A percentile compares a stretch with the other conserved stretches of the same genome.
Conservation (phyloP, 2,113 vertebrate genomes). For the Polyodon spathula region DNA sequence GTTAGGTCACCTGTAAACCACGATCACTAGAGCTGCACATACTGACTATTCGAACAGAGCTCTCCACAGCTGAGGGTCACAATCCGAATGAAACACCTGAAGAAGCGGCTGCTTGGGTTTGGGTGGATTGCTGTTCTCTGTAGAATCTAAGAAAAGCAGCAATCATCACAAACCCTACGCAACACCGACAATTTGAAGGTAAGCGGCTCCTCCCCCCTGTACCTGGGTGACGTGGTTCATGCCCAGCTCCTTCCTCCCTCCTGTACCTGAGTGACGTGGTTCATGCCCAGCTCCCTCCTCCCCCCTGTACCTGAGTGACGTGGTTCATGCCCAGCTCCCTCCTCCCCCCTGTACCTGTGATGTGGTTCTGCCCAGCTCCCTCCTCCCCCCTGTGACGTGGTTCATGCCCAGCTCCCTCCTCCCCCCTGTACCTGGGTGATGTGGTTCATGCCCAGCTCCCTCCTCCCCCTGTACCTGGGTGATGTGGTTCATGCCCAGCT, state of each 20-base stretch:
- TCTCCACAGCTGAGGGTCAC: too few relatives aligned
- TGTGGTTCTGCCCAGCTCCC: constrained; percentile 22
- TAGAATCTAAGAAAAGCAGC: too few relatives aligned
- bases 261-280: not conserved
- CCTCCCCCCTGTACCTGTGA: too few relatives aligned
- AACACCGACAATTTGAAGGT: too few relatives aligned
- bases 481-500: too few relatives aligned
- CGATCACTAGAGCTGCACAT: too few relatives aligned
- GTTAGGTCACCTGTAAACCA: too few relatives aligned
- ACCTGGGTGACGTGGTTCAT: constrained; percentile 17
- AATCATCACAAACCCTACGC: too few relatives aligned
- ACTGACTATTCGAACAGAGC: too few relatives aligned
- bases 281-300: constrained; percentile 48
- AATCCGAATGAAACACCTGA: too few relatives aligned
- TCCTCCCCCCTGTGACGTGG: constrained; percentile 39
- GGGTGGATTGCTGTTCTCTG: too few relatives aligned
- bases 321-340: not conserved
- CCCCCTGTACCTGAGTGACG: constrained; percentile 54
- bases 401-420: constrained; percentile 9
- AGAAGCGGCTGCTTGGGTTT: too few relatives aligned
- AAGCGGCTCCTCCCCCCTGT: not conserved
- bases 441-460: not conserved
- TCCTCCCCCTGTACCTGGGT: constrained; percentile 45
- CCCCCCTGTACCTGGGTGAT: constrained; percentile 10
- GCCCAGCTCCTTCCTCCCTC: not conserved